Evolutionary conservation across 2,797 vertebrate genomes (phyloP), one percentile per base, ranked within the genome.

Genomic region (Benthosema pterotum): DNA sequence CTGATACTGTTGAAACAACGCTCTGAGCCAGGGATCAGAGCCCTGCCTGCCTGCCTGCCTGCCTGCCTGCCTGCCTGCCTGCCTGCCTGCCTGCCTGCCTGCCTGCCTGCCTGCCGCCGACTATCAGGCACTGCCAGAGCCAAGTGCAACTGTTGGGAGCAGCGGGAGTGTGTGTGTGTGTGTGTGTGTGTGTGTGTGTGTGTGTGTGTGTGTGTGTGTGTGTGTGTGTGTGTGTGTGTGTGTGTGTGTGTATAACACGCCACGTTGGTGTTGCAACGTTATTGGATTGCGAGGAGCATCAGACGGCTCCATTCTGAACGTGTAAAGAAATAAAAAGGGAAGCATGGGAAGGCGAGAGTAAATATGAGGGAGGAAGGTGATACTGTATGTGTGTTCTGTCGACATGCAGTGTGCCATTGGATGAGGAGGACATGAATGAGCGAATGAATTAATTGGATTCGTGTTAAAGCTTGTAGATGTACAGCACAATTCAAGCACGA

Each of bases 1-100:
- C 75, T 60, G 68, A 87, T 78, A 79, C 71, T 78, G 84, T 77
- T 81, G 83, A 83, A 81, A 75, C 75, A 70, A 77, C 56, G 45
- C 73, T 79, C 55, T 71, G 84, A 83, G 83, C 78, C 73, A 72
- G 74, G 80, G 77, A 82, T 79, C 81, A 82, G 63, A 83, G 73
- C n/a, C n/a, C n/a, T 71, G 72, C 72, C 81, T 61, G 70, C 71
- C 59, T 53, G 75, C 69, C 65, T 71, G 72, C 72, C 81, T 61
- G 70, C 71, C 59, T 53, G 75, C 69, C 65, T 71, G 72, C 72
- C 81, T 61, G 70, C 71, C 59, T 53, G 75, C 69, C 65, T 71
- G 72, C 72, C 81, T 61, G 70, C 71, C 59, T 53, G 75, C 69
- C 65, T 71, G 72, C 72, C 81, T 61, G 70, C 71, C 59, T 53